Base-by-base conservation (phyloP, 2,797 vertebrate genomes). In the Cryptoblepharus egeriae region DNA sequence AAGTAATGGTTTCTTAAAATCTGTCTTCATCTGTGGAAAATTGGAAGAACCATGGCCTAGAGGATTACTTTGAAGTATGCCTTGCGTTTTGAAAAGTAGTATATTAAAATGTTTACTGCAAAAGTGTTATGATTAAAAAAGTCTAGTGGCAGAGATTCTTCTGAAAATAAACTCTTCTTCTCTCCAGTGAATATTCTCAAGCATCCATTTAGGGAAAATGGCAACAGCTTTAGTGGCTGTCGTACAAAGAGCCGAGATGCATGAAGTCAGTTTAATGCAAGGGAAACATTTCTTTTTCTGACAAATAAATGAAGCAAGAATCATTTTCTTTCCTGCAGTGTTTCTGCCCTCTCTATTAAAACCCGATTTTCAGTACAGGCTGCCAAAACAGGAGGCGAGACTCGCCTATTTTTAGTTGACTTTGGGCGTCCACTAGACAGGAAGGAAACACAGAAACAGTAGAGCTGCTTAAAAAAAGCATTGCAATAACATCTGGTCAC, bases 401-500 rank as follows among this genome's bases (percentile, higher is more conserved):
- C 5, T 68, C 9, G 64, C 28, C 67, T 81, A 84, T 11, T 85
- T 80, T 78, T 26, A 82, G 42, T 83, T 57, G 80, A 57, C 24
- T 42, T 0, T 92, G 58, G 28, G 64, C 2, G 2, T 75, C 61
- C 73, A 52, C 49, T 49, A 68, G 68, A 74, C 75, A 75, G 80
- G 82, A 78, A 85, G 30, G 70, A 88, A 86, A 42, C 30, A 24
- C 0, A 1, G 55, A 61, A 88, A 71, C 32, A 74, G 65, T 1
- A 77, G 57, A 71, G 7, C 24, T 72, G 9, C 35, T 3, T 2
- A 52, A 75, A 73, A 32, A 71, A 87, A 87, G 4, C 39, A 11
- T 0, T 74, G 87, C 87, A 87, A n/a, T 77, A 85, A 69, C 75
- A 37, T 77, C 45, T 87, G 55, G 24, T 75, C 73, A 72, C 78